Evolutionary conservation across 2,797 vertebrate genomes (phyloP), one percentile per base, ranked within the genome.

Genomic region (Malurus leucopterus): DNA sequence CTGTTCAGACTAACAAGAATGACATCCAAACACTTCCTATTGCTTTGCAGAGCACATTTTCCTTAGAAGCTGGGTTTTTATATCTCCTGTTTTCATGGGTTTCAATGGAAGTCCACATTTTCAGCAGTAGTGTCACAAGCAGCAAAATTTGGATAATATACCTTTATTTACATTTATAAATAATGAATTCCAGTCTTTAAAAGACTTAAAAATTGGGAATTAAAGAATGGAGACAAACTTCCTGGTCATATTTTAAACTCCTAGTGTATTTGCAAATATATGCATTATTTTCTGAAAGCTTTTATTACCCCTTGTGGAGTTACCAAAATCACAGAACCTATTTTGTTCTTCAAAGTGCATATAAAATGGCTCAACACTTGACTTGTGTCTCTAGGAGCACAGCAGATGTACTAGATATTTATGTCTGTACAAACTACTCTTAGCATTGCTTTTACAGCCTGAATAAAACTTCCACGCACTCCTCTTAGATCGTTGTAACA

Each of bases 401-500:
- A 53, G 17, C 3, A 54, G 74, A 26, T 8, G 1, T 47, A 9
- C 46, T 57, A 55, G 27, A 27, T 84, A 51, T 46, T 93, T 84
- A 47, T 64, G 22, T 40, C 20, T 71, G 12, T 57, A 51, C 14
- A 55, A 85, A 34, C 9, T 17, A 34, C 32, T 55, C 18, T 40
- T 36, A 50, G 14, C 15, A 32, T 53, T 68, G 53, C 27, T 83
- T 91, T 71, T 74, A 43, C 13, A 83, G 8, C 14, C 62, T 62
- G 57, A 70, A 55, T 89, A 83, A 86, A 92, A 44, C 32, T 92
- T 80, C 15, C 15, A 27, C 40, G 74, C 12, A 20, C 18, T 84
- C 34, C 21, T 63, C 13, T 62, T 49, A 64, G 4, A 30, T 32
- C 11, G 36, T 72, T 89, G 71, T 44, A 74, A 41, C 11, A 47